phyloP scores from a whole-genome alignment of 2,888 invertebrate species.

The Halictus quadricinctus region DNA sequence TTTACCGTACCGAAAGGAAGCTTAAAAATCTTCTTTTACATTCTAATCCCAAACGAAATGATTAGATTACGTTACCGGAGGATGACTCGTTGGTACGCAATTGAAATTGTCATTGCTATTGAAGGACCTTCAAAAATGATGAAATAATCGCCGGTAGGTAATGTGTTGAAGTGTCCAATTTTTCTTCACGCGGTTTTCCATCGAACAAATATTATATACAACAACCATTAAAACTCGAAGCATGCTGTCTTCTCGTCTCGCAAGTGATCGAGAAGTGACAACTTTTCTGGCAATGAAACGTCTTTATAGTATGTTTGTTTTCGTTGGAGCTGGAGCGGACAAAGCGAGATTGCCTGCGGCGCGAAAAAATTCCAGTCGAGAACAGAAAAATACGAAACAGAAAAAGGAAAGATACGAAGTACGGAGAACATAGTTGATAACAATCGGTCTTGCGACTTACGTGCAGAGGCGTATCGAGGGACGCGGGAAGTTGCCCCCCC shows the following conservation, averaged over 20 bases:
- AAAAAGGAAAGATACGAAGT: conserved; percentile 33
- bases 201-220: not conserved
- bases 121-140: not conserved
- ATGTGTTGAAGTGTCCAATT: not conserved
- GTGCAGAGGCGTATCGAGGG: conserved; percentile 79
- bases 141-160: not conserved
- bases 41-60: too few relatives aligned
- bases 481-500: conserved; percentile 80
- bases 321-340: not conserved
- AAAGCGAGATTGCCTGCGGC: conserved; percentile 5
- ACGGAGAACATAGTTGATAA: conserved; percentile 62
- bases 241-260: not conserved
- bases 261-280: not conserved
- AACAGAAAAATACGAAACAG: conserved; percentile 20
- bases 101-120: not conserved
- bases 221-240: not conserved
- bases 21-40: too few relatives aligned
- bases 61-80: not conserved
- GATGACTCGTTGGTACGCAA: not conserved
- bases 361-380: not conserved
- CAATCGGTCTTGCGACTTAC: conserved; percentile 78
- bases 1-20: not conserved
- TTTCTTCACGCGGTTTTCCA: not conserved
- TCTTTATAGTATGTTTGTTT: not conserved
- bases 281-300: not conserved